A percentile compares a stretch with the other conserved stretches of the same genome.
These are phyloP conservation scores for Drosophila rellima DNA, from an alignment of 2,888 invertebrate species.

Conservation along the genomic window DNA sequence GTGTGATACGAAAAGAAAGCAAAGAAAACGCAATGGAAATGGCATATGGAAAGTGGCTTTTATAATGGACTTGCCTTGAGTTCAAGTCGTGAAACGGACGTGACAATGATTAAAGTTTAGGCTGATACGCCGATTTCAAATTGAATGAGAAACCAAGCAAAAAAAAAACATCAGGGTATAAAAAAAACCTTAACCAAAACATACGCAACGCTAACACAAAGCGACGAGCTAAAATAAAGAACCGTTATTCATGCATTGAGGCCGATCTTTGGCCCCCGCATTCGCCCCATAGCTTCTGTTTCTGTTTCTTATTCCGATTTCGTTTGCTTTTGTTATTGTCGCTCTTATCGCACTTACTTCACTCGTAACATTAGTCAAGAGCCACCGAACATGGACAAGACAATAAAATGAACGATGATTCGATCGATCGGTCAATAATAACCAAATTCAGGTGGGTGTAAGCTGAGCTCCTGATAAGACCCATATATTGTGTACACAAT, in stretches of 20 bases:
- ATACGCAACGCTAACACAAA: constrained; percentile 16
- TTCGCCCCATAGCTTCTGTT: constrained; percentile 12
- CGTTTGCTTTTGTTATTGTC: constrained; percentile 23
- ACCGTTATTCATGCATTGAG: constrained; percentile 53
- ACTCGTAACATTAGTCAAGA: constrained; percentile 61
- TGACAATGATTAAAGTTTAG: constrained; percentile 26
- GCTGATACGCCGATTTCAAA: constrained; percentile 11
- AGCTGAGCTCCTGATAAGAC: constrained; percentile 53
- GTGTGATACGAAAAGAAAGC: constrained; percentile 1
- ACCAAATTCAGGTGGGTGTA: constrained; percentile 59
- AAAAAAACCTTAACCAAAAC: constrained; percentile 10
- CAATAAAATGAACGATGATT: constrained; percentile 41
- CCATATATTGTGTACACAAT: constrained; percentile 3
- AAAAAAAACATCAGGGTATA: not conserved
- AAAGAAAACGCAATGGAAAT: constrained; percentile 2
- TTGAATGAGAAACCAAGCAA: constrained; percentile 14
- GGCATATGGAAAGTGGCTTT: constrained; percentile 16
- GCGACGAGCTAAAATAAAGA: constrained; percentile 24
- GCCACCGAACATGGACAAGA: constrained; percentile 20
- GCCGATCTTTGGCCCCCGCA: constrained; percentile 53
- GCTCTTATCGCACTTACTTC: constrained; percentile 45
- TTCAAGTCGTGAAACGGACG: constrained; percentile 22
- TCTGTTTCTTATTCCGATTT: constrained; percentile 23
- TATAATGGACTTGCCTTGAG: constrained; percentile 9
- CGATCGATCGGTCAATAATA: constrained; percentile 31